Evolutionary conservation across 2,797 vertebrate species (phyloP).

Genomic region (Falco biarmicus): DNA sequence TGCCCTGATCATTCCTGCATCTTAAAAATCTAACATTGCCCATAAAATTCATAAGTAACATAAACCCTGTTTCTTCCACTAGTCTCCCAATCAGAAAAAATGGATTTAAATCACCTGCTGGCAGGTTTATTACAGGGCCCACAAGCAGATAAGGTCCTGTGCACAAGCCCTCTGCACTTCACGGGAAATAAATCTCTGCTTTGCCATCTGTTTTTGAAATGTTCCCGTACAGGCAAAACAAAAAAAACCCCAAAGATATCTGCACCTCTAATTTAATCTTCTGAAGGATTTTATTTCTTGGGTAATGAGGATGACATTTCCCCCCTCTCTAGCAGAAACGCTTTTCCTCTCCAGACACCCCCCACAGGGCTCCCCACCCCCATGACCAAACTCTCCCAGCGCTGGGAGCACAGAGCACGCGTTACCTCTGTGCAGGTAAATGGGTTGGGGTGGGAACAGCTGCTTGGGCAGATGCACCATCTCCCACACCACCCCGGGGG

Average conservation of each 20-base stretch:
- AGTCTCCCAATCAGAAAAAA: slow-evolving; percentile 51
- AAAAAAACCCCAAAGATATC: not conserved
- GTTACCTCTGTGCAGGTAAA: not conserved
- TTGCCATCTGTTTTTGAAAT: slow-evolving; percentile 53
- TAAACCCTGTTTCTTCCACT: slow-evolving; percentile 16
- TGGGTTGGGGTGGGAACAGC: not conserved
- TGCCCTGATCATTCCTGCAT: slow-evolving; percentile 13
- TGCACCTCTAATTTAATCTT: not conserved
- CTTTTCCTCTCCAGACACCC: not conserved
- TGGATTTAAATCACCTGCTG: slow-evolving; percentile 64
- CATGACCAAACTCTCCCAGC: fast-evolving
- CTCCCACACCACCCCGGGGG: not conserved
- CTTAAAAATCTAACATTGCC: slow-evolving; percentile 19
- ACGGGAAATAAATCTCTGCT: slow-evolving; percentile 43
- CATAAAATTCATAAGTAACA: slow-evolving; percentile 54
- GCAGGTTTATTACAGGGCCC: slow-evolving; percentile 63
- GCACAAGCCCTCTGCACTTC: slow-evolving; percentile 61
- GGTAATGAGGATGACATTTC: not conserved
- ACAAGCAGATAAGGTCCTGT: slow-evolving; percentile 62
- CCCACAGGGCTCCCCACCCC: not conserved
- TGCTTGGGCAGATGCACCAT: not conserved
- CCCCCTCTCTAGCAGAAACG: not conserved
- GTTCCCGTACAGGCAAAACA: slow-evolving; percentile 20
- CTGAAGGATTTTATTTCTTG: not conserved
- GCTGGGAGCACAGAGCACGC: fast-evolving